Evolutionary conservation across 2,113 vertebrate species (phyloP), one percentile per base, ranked within the genome.

Genomic region (Nanorana parkeri): DNA sequence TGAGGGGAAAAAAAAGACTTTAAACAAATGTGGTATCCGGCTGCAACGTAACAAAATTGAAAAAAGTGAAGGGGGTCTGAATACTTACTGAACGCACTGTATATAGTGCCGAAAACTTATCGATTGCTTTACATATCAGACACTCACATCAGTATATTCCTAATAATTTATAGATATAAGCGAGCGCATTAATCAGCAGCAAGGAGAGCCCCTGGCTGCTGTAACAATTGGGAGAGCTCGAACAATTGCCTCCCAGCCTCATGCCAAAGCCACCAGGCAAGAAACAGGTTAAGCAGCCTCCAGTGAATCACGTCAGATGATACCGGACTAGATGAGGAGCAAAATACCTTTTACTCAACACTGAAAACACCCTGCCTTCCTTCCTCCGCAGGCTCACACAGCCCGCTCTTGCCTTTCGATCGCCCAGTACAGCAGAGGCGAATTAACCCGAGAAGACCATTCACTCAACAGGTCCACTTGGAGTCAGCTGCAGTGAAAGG

Each of bases 261-360:
- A 24, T 80, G 78, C 78, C 78, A 71, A 61, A 60, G 32, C 55
- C 66, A 58, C 24, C 54, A 29, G 63, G 24, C 15, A 78, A 13
- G 36, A 58, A 79, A 79, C 77, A 56, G 77, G 64, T 68, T 58
- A 56, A 68, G 64, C 77, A 60, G 63, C 75, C 58, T 80, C 41
- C n/a, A 69, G 65, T 26, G 77, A 80, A 60, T 80, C 54, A 80
- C 21, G 61, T 66, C 65, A 69, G 65, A 23, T 8, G 2, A 80
- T 69, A 28, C 55, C 15, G 15, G 19, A 60, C 58, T 24, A 54
- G 77, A 47, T 21, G 77, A 80, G 24, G n/a, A 79, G 77, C 65
- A 68, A 47, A 79, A 79, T 56, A 20, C 28, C 65, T 36, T 68
- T 60, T 15, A 15, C 52, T 24, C 16, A 55, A 58, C 7, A 15